A percentile compares a stretch with the other conserved stretches of the same genome.
Evolutionary conservation across 2,113 vertebrate species (phyloP).

Genomic region (Ameiurus melas): DNA sequence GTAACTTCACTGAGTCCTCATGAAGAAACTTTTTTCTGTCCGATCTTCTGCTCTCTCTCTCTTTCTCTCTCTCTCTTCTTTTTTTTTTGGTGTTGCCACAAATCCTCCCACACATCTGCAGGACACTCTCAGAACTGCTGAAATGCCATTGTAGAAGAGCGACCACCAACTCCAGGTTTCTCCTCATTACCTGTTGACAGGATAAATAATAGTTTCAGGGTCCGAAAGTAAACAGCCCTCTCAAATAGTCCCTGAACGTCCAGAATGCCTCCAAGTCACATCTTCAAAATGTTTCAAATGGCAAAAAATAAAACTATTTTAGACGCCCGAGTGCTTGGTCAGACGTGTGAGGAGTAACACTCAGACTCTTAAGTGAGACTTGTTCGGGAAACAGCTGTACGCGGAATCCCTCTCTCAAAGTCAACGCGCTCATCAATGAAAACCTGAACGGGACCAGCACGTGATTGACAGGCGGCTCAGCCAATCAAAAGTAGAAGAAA

Average conservation of each 20-base stretch:
- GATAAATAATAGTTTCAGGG: slow-evolving; percentile 20
- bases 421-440: slow-evolving; percentile 16
- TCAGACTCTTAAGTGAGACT: too few relatives aligned
- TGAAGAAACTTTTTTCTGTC: slow-evolving; percentile 8
- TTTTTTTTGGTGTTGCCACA: background rate
- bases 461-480: background rate
- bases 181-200: slow-evolving; percentile 46
- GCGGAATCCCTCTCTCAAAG: background rate
- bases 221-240: slow-evolving; percentile 18
- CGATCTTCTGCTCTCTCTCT: background rate
- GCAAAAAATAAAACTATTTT: too few relatives aligned
- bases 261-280: slow-evolving; percentile 4
- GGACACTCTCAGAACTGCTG: slow-evolving; percentile 6
- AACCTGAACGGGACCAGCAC: background rate
- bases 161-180: background rate
- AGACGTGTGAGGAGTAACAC: background rate
- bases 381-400: background rate
- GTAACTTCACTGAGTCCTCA: slow-evolving; percentile 44
- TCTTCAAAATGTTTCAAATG: background rate
- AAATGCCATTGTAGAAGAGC: background rate
- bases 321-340: background rate
- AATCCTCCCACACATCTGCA: slow-evolving; percentile 38
- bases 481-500: background rate
- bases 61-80: too few relatives aligned
- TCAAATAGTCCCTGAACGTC: background rate